phyloP scores from a whole-genome alignment of 2,797 vertebrate species.

The Poeciliopsis gracilis region DNA sequence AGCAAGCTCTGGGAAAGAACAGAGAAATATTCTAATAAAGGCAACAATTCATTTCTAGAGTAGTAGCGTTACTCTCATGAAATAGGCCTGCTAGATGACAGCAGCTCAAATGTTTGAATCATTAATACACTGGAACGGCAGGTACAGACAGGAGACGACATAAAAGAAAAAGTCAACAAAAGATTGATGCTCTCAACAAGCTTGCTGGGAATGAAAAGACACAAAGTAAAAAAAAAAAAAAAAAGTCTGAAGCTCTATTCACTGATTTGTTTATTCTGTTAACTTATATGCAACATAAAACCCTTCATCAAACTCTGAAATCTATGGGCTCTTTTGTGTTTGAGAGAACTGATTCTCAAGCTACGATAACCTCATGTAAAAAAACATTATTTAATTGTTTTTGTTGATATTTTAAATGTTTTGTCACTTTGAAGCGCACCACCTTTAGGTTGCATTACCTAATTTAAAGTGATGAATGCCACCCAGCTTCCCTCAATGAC shows the following conservation, averaged over 20 bases:
- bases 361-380: neutral
- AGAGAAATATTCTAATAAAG: slow-evolving; percentile 17
- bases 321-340: neutral
- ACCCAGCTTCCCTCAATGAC: neutral
- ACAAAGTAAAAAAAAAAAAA: neutral
- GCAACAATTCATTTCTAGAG: neutral
- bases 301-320: neutral
- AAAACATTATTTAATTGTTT: neutral
- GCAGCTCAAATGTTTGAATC: neutral
- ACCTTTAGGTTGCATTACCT: neutral
- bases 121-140: slow-evolving; percentile 5
- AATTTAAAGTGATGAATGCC: neutral
- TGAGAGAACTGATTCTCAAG: neutral
- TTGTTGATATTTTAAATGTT: neutral
- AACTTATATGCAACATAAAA: neutral
- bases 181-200: neutral
- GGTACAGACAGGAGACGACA: neutral
- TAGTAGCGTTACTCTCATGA: neutral
- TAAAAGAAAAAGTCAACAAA: no score
- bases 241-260: neutral
- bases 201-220: neutral
- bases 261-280: neutral
- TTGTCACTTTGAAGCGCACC: neutral
- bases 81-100: neutral
- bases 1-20: slow-evolving; percentile 84